Evolutionary conservation across 2,888 invertebrate genomes (phyloP).

Genomic region (Lomographa bimaculata): DNA sequence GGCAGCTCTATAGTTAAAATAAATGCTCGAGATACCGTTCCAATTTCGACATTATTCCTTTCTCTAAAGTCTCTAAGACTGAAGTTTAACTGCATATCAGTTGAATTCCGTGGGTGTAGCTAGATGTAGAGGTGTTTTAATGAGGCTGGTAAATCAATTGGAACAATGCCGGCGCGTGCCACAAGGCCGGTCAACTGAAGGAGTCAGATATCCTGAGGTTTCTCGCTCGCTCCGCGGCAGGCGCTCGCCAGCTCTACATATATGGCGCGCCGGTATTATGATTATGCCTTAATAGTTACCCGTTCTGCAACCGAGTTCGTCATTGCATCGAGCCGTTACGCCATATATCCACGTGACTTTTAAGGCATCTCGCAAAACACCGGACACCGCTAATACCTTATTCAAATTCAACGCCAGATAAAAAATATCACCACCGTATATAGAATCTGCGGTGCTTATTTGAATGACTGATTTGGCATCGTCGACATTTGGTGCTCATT

Average conservation of each 20-base stretch:
- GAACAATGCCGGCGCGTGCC: slow-evolving; percentile 75
- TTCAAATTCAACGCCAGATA: slow-evolving; percentile 57
- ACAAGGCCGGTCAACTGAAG: slow-evolving; percentile 74
- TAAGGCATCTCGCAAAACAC: slow-evolving; percentile 47
- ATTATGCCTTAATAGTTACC: slow-evolving; percentile 58
- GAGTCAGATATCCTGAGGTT: slow-evolving; percentile 59
- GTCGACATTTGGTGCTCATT: slow-evolving; percentile 52
- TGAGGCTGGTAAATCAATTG: slow-evolving; percentile 68
- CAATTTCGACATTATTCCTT: slow-evolving; percentile 47
- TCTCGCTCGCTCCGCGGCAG: slow-evolving; percentile 55
- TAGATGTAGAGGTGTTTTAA: slow-evolving; percentile 54
- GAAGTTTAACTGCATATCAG: slow-evolving; percentile 34
- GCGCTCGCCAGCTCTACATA: slow-evolving; percentile 49
- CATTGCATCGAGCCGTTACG: slow-evolving; percentile 54
- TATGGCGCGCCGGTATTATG: slow-evolving; percentile 57
- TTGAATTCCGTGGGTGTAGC: slow-evolving; percentile 42
- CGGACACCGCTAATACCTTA: slow-evolving; percentile 68
- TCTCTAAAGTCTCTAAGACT: slow-evolving; percentile 38
- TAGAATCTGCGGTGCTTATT: slow-evolving; percentile 48
- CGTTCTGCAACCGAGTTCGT: slow-evolving; percentile 59
- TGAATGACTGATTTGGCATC: slow-evolving; percentile 62
- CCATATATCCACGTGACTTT: slow-evolving; percentile 42
- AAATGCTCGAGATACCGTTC: slow-evolving; percentile 41
- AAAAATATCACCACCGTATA: slow-evolving; percentile 56
- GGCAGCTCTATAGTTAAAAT: slow-evolving; percentile 38